Evolutionary conservation across 2,888 invertebrate species (phyloP).

Genomic region (Amphiduros pacificus): DNA sequence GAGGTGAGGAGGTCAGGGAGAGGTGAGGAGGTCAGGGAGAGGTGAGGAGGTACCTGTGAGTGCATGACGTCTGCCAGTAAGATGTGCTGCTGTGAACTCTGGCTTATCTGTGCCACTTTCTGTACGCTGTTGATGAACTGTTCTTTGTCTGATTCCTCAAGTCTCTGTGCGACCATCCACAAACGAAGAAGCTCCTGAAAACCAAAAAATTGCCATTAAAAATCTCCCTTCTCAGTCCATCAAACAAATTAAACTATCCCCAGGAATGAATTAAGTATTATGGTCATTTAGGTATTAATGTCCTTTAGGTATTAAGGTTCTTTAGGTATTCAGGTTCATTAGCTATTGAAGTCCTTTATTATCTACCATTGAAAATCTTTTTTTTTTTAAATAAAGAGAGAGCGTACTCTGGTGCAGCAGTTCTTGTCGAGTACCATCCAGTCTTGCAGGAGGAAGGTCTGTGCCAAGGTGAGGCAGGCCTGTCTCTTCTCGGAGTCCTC

Average conservation of each 20-base stretch:
- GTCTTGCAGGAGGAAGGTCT: constrained; percentile 55
- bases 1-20: too few relatives aligned
- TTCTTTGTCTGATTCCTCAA: constrained; percentile 44
- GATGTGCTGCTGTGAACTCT: constrained; percentile 45
- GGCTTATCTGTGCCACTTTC: constrained; percentile 49
- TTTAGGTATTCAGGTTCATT: too few relatives aligned
- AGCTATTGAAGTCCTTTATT: too few relatives aligned
- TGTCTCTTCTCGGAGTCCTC: constrained; percentile 37
- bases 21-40: too few relatives aligned
- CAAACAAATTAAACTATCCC: too few relatives aligned
- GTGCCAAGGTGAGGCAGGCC: constrained; percentile 47
- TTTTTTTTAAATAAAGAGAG: not conserved
- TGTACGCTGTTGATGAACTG: constrained; percentile 47
- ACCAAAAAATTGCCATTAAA: too few relatives aligned
- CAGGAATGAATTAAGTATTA: too few relatives aligned
- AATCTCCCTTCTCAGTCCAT: too few relatives aligned
- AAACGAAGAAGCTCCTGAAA: constrained; percentile 46
- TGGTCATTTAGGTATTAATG: too few relatives aligned
- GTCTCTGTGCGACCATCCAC: constrained; percentile 49
- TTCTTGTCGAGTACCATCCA: constrained; percentile 43
- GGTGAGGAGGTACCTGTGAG: constrained; percentile 38
- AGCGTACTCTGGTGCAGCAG: constrained; percentile 49
- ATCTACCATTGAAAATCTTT: too few relatives aligned
- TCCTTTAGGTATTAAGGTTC: too few relatives aligned
- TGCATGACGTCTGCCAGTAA: constrained; percentile 44